Base-by-base conservation (phyloP, 2,888 invertebrate genomes). In the Diploptera punctata region DNA sequence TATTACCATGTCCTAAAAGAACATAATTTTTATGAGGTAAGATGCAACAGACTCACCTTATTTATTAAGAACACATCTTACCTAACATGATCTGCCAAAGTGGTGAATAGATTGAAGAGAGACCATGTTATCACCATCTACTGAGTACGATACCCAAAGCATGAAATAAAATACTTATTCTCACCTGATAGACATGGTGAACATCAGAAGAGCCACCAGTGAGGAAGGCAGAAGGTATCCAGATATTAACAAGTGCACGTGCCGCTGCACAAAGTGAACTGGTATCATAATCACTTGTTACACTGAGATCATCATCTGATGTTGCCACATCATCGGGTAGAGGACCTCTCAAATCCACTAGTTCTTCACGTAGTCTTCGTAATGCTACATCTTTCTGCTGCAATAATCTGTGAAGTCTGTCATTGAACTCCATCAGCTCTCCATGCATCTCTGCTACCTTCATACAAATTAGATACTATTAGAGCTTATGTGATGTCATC, bases 381-480 rank as follows among this genome's bases (percentile, higher is more conserved):
- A 92, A 81, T 70, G 87, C 81, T 38, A 83, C 80, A 76, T 92
- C 91, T 79, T 90, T 90, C 72, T 80, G 77, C 74, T 88, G 88
- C 67, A 96, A 83, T 57, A 90, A 87, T 76, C 89, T 86, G 80
- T 94, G 94, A 74, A 97, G 85, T 80, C 91, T 86, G 70, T 93
- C 92, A 83, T 96, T 96, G 79, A 96, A 94, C 82, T 96, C 95
- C 93, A 96, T 94, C 68, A 97, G 84, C 81, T 97, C 96, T 0
- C 94, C 95, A 80, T 96, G 96, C 96, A 97, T 97, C 84, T 96
- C 94, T 1, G 96, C 95, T 0, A 96, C 94, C 92, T 93, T 78
- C 74, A 68, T 69, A 16, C 47, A 16, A 9, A 38, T 38, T 38
- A 38, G n/a, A n/a, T n/a, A n/a, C n/a, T n/a, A n/a, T n/a, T n/a